A percentile compares a stretch with the other conserved stretches of the same genome.
phyloP scores from a whole-genome alignment of 2,113 vertebrate genomes.

The Cichladusa arquata region DNA sequence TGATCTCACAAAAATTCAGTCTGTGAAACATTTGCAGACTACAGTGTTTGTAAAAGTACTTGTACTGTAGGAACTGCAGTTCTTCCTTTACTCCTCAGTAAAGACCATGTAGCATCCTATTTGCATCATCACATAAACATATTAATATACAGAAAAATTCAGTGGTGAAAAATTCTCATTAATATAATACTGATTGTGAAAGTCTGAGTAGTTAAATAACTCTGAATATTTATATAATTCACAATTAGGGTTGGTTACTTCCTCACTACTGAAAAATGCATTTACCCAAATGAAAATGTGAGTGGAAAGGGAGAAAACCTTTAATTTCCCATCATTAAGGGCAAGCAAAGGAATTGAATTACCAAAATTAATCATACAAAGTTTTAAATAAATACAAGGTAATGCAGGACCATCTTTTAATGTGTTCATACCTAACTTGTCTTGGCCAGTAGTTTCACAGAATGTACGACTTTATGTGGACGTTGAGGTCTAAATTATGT shows the following conservation, averaged over 20 bases:
- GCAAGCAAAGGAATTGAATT: background rate
- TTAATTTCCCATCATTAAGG: background rate
- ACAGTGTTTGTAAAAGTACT: background rate
- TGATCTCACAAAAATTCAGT: slow-evolving; percentile 23
- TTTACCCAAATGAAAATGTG: background rate
- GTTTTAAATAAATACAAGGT: background rate
- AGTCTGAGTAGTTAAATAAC: background rate
- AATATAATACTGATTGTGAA: background rate
- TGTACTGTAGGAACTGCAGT: background rate
- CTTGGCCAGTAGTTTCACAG: background rate
- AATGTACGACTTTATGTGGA: background rate
- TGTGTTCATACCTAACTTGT: background rate
- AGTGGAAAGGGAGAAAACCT: background rate
- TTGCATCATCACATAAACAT: background rate
- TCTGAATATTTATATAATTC: background rate
- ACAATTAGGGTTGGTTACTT: background rate
- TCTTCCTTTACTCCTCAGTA: background rate
- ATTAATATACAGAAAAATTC: background rate
- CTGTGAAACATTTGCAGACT: slow-evolving; percentile 6
- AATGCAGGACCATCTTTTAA: background rate
- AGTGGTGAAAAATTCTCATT: background rate
- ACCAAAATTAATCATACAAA: background rate
- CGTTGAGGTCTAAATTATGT: background rate
- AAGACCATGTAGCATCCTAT: background rate
- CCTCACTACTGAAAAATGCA: background rate